Conservation (phyloP, 2,888 invertebrate genomes). For the Teleiodes luculella region DNA sequence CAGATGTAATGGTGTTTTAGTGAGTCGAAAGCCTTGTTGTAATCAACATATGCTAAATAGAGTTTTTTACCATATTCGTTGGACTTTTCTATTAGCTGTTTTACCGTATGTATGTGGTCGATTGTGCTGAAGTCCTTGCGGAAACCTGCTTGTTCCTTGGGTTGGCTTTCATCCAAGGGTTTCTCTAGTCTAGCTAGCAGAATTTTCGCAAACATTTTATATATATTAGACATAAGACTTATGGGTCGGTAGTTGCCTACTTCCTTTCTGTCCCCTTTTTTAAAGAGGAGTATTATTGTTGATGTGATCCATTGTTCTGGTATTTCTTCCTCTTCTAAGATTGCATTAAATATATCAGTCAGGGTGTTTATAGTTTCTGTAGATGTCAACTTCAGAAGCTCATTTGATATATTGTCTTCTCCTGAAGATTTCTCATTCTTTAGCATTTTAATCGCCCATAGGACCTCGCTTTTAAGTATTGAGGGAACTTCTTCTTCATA, state of each 20-base stretch:
- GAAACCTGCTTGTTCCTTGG: no score
- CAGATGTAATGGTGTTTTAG: conserved; percentile 17
- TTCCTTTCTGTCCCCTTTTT: conserved; percentile 16
- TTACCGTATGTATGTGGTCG: conserved; percentile 11
- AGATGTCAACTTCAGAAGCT: neutral
- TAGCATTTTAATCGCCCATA: neutral
- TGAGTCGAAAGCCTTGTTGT: conserved; percentile 13
- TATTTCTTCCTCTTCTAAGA: conserved; percentile 15
- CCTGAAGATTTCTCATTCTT: conserved; percentile 1
- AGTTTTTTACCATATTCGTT: conserved; percentile 6
- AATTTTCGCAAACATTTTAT: conserved; percentile 20
- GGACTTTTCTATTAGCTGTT: conserved; percentile 7
- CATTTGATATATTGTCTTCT: conserved; percentile 1
- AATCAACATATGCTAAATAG: conserved; percentile 19
- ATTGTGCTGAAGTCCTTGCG: conserved; percentile 8
- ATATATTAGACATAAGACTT: conserved; percentile 12
- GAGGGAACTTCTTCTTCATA: neutral
- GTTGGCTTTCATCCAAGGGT: conserved; percentile 6
- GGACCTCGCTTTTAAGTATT: neutral
- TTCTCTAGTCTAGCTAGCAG: conserved; percentile 20
- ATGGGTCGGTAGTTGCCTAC: conserved; percentile 14
- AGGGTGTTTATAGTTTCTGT: neutral
- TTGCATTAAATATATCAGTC: conserved; percentile 8
- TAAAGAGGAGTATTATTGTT: conserved; percentile 18
- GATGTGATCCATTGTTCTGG: conserved; percentile 18